These are phyloP conservation scores for Sarcoramphus papa DNA, from an alignment of 2,797 vertebrate species.

Conservation along the genomic window DNA sequence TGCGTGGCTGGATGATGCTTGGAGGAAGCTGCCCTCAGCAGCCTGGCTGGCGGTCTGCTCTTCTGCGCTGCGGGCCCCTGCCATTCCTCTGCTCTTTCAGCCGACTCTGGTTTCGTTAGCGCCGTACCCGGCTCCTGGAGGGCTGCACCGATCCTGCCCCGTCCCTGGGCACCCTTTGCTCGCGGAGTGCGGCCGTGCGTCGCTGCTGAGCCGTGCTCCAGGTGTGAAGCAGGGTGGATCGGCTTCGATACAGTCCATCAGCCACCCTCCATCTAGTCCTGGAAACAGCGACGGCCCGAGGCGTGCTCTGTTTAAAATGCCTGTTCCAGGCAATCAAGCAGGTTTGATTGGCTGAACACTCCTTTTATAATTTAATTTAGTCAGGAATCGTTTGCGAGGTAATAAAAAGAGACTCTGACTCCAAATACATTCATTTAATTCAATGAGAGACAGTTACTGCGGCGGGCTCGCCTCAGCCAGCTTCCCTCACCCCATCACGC, in stretches of 20 bases:
- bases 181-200: accelerated
- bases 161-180: neutral
- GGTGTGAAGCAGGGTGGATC: neutral
- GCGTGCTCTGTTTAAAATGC: conserved; percentile 12
- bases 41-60: neutral
- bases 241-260: neutral
- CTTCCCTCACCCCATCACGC: neutral
- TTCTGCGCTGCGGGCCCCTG: neutral
- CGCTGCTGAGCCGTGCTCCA: neutral
- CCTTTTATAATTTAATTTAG: conserved; percentile 60
- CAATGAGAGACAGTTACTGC: conserved; percentile 35
- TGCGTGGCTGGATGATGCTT: neutral
- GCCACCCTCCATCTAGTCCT: neutral
- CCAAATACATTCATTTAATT: conserved; percentile 58
- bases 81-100: neutral
- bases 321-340: conserved; percentile 56
- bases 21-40: accelerated
- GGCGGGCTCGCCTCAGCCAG: neutral
- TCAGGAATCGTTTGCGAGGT: conserved; percentile 47
- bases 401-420: conserved; percentile 57
- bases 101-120: accelerated
- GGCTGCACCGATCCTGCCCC: neutral
- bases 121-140: neutral
- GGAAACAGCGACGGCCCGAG: neutral
- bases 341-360: conserved; percentile 43